Conservation (phyloP, 2,797 vertebrate genomes). For the Glossophaga mutica region DNA sequence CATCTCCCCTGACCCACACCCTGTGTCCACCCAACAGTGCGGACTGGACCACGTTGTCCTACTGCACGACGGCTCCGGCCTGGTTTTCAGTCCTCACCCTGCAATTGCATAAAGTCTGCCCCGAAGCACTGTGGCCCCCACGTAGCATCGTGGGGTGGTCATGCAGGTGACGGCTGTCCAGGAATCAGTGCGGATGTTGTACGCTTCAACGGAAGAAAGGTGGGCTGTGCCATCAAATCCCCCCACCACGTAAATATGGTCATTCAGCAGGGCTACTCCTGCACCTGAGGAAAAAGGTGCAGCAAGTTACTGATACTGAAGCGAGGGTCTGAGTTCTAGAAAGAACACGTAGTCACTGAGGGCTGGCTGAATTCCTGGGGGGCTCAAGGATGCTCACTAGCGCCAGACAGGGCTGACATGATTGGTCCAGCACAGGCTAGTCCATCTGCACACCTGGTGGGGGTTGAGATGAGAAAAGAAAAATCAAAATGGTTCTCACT, state of each 20-base stretch:
- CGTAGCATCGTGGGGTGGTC: constrained; percentile 98
- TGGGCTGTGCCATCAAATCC: constrained; percentile 97
- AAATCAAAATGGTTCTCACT: not conserved
- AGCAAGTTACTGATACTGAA: not conserved
- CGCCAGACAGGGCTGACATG: not conserved
- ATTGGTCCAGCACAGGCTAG: not conserved
- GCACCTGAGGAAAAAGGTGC: constrained; percentile 84
- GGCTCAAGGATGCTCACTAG: not conserved
- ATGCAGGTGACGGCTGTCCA: constrained; percentile 97
- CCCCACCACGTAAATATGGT: constrained; percentile 98
- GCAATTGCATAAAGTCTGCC: constrained; percentile 98
- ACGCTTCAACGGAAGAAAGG: constrained; percentile 96
- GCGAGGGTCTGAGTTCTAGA: not conserved
- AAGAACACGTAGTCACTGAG: not conserved
- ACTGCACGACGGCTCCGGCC: not conserved
- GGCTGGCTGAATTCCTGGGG: not conserved
- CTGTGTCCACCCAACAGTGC: not conserved
- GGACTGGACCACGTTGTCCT: not conserved
- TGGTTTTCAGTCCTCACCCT: constrained; percentile 85
- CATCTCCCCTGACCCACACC: not conserved
- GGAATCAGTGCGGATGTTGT: constrained; percentile 97
- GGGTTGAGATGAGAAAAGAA: not conserved
- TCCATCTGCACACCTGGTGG: not conserved
- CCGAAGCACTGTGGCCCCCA: constrained; percentile 95
- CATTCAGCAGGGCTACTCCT: constrained; percentile 95